These are phyloP conservation scores for Plodia interpunctella DNA, from an alignment of 1,140 invertebrate genomes.

Conservation along the genomic window DNA sequence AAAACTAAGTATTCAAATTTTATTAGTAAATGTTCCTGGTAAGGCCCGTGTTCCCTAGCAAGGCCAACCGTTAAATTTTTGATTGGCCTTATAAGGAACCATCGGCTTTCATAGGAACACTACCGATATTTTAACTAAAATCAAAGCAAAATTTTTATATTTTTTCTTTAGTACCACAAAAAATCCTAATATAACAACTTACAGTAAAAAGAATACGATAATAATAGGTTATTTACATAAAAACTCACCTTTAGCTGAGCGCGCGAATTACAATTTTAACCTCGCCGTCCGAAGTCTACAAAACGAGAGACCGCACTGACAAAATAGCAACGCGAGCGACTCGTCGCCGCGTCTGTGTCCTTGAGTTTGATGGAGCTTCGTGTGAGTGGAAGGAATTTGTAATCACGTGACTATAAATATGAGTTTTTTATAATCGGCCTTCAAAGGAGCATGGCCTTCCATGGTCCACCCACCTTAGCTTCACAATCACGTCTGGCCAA, in stretches of 20 bases:
- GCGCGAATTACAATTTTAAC: slow-evolving; percentile 22
- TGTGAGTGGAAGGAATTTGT: slow-evolving; percentile 17
- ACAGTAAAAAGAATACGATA: slow-evolving; percentile 23
- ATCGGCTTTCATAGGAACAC: slow-evolving; percentile 25
- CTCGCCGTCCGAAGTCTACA: slow-evolving; percentile 24
- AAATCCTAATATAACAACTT: slow-evolving; percentile 21
- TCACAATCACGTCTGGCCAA: not conserved
- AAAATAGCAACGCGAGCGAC: slow-evolving; percentile 12
- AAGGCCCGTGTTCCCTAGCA: slow-evolving; percentile 29
- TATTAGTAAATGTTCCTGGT: slow-evolving; percentile 23
- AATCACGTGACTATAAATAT: no score
- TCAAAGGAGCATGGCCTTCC: no score
- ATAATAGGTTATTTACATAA: slow-evolving; percentile 20
- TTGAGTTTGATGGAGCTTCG: slow-evolving; percentile 19
- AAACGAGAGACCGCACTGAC: slow-evolving; percentile 12
- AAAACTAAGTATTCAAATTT: slow-evolving; percentile 15
- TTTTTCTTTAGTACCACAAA: slow-evolving; percentile 26
- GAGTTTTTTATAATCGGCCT: no score
- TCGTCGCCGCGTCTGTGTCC: no score
- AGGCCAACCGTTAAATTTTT: slow-evolving; percentile 32
- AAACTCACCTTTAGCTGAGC: slow-evolving; percentile 24
- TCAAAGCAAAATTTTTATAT: slow-evolving; percentile 18
- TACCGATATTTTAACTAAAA: slow-evolving; percentile 24
- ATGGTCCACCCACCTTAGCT: no score
- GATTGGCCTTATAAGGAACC: slow-evolving; percentile 31